Percentiles rank a stretch among this genome's conserved stretches.
phyloP scores from a whole-genome alignment of 2,113 vertebrate genomes.

The Odocoileus hemionus region DNA sequence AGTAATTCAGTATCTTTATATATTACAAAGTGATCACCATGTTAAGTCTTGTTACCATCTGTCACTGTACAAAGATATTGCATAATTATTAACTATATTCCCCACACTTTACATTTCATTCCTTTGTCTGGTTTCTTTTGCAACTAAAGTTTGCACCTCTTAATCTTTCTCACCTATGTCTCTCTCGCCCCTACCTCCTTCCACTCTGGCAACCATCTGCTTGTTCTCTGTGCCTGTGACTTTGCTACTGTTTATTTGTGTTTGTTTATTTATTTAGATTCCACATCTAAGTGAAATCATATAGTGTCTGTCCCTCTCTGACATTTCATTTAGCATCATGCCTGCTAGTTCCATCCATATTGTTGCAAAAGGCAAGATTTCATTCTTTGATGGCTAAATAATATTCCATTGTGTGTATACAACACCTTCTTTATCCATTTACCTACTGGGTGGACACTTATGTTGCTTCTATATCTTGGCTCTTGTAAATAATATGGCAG shows the following conservation, averaged over 20 bases:
- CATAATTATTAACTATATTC: not conserved
- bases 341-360: not conserved
- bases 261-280: not conserved
- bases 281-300: not conserved
- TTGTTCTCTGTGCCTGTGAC: not conserved
- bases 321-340: not conserved
- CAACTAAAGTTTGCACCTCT: not conserved
- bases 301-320: not conserved
- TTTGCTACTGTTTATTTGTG: not conserved
- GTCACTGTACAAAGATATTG: not conserved
- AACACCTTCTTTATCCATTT: not conserved
- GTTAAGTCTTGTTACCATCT: not conserved
- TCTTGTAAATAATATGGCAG: not conserved
- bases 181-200: not conserved
- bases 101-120: not conserved
- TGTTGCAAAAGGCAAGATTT: not conserved
- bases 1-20: not conserved
- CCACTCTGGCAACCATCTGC: not conserved
- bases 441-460: not conserved
- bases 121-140: not conserved
- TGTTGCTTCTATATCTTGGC: not conserved
- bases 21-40: not conserved
- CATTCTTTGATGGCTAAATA: not conserved
- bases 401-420: not conserved
- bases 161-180: not conserved